Base-by-base conservation (phyloP, 2,888 invertebrate genomes). In the Apotomis betuletana region DNA sequence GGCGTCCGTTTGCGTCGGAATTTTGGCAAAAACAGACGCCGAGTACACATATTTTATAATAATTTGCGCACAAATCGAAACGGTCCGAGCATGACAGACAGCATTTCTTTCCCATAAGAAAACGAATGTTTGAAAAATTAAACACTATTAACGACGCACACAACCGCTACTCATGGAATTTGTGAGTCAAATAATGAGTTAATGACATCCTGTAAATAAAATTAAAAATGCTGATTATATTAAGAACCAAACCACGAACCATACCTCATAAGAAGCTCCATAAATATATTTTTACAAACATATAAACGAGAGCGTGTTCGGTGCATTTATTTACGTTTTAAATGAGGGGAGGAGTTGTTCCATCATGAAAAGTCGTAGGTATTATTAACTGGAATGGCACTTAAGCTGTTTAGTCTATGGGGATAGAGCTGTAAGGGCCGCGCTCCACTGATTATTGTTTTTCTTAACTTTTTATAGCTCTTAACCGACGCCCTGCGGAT, bases 401-500 rank as follows among this genome's bases (percentile, higher is more conserved):
- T 74, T 74, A 38, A 65, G 68, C 68, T 71, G 75, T 65, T 65
- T 46, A 6, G 12, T 12, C 4, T 44, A 64, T 10, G 62, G 75
- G 79, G 80, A 79, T 77, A 75, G 77, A 65, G 69, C 68, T 70
- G 68, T 49, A 77, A 76, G 76, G 78, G 78, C 77, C 81, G 75
- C 83, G 86, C 83, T 86, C 79, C 78, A 84, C 82, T 88, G 88
- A 87, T 87, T 88, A 89, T 89, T 90, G 89, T 90, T 90, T 89
- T 86, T 90, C 82, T 88, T 86, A 82, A 87, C 85, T 88, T 89
- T 90, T 90, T 89, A 90, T 86, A 81, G 84, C 83, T 52, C 73
- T 69, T 27, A 59, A 52, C 58, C 54, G 65, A 63, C 60, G 67
- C 61, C 63, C 57, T 64, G 36, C 12, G 49, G 55, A 62, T 67